Evolutionary conservation across 2,888 invertebrate genomes (phyloP), one percentile per base, ranked within the genome.

Genomic region (Tipula unca): DNA sequence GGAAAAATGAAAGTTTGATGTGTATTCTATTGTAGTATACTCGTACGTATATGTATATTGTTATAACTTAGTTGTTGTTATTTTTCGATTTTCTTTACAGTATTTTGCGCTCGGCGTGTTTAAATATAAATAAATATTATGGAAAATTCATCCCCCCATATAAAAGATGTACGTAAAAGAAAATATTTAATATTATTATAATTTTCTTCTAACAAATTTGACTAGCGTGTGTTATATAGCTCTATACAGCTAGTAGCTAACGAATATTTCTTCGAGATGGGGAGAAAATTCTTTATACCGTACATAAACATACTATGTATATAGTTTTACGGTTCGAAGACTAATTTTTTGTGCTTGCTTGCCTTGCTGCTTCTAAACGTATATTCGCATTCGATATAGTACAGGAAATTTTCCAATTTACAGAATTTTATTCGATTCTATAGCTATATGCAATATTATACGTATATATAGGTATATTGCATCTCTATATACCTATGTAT

Each of bases 161-260:
- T 32, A 1, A 2, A 6, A 32, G 0, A 32, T 32, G 10, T 25
- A 25, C 25, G 3, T 8, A 69, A 25, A 69, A 69, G 69, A 69
- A 69, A 69, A 69, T 69, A 69, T 69, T 69, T 69, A 69, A 69
- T 69, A 69, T 25, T 69, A 69, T 69, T 69, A 69, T 69, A 69
- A 69, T 69, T 69, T 69, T 69, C 25, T 69, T 69, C 25, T 69
- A 8, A 25, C 25, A 69, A 69, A 69, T 10, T 69, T 25, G 69
- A 25, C 69, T 69, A 69, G 69, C 69, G 69, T 69, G 69, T 25
- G 69, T 14, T 69, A 25, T 69, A 69, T 10, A 20, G n/a, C 8
- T 25, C 48, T 48, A 69, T 25, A 69, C 1, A 69, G 17, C 48
- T 48, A 48, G 17, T n/a, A 48, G 48, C 48, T 48, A 48, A 4